Evolutionary conservation across 2,113 vertebrate genomes (phyloP), one percentile per base, ranked within the genome.

Genomic region (Tretioscincus oriximinensis): DNA sequence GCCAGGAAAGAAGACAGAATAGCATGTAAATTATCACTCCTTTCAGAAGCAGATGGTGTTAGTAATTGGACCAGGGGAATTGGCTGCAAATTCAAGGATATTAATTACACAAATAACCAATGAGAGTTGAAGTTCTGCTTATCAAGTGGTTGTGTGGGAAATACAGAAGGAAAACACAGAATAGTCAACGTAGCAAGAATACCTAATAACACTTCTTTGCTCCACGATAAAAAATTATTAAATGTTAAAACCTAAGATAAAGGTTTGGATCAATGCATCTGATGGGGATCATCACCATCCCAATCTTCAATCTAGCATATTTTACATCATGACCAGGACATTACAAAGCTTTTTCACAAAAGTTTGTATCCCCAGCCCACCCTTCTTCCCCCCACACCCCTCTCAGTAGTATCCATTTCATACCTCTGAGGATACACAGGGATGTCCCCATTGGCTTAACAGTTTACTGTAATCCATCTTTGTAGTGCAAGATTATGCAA

Each of bases 11-110:
- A n/a, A 29, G 54, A 58, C 54, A 58, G 54, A 22, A 10, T 45
- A 54, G 0, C 1, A 28, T 58, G 0, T 0, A 1, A 0, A 24
- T 2, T 4, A 66, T 47, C 61, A 31, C 12, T 64, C 76, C 45
- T 70, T 14, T 10, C 51, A 12, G 6, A 28, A 4, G n/a, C 1
- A 22, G 51, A 18, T 58, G 85, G 64, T 18, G 70, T 6, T 21
- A 21, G 2, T 63, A 77, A 61, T 41, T 68, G 35, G 47, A 76
- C 31, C 10, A 5, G 61, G 68, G 73, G 47, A 77, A 29, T 49
- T 65, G 24, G 31, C 26, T 16, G 24, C n/a, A 11, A 75, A 72
- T 54, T 69, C 60, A 73, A 60, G 5, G 21, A 68, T 58, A 31
- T 73, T 71, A 58, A 79, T 77, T 66, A n/a, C 73, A 76, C 63